Percentiles rank a stretch among this genome's conserved stretches.
phyloP scores from a whole-genome alignment of 2,113 vertebrate genomes.

The Vimba vimba region DNA sequence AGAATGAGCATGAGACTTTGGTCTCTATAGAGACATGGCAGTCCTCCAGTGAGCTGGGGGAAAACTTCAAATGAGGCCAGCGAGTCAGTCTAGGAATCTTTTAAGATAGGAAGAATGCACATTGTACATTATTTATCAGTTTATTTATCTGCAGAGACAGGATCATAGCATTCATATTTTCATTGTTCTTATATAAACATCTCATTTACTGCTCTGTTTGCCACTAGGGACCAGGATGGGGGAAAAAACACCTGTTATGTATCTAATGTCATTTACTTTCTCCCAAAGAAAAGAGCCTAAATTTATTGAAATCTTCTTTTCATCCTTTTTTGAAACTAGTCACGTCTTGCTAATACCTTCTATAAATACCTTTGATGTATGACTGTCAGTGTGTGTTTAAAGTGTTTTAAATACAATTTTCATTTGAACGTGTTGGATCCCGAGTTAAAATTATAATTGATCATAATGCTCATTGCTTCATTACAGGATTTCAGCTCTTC shows the following conservation, averaged over 20 bases:
- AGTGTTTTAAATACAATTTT: not conserved
- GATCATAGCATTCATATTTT: slow-evolving; percentile 10
- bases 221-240: slow-evolving; percentile 3
- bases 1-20: slow-evolving; percentile 70
- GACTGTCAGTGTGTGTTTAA: not conserved
- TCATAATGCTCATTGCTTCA: not conserved
- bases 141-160: slow-evolving; percentile 36
- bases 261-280: not conserved
- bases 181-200: slow-evolving; percentile 30
- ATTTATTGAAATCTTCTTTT: slow-evolving; percentile 15
- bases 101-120: slow-evolving; percentile 48
- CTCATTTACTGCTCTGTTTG: not conserved
- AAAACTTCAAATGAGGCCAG: slow-evolving; percentile 64
- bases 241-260: not conserved
- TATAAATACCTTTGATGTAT: slow-evolving; percentile 1
- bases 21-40: slow-evolving; percentile 67
- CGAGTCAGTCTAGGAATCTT: slow-evolving; percentile 75
- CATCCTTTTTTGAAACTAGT: not conserved
- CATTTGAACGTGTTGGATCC: not conserved
- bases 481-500: slow-evolving; percentile 3
- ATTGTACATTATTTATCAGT: slow-evolving; percentile 40
- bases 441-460: slow-evolving; percentile 3
- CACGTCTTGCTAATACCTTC: not conserved
- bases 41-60: slow-evolving; percentile 57
- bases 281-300: not conserved